Conservation (phyloP, 2,888 invertebrate species). For the Anodontia alba region DNA sequence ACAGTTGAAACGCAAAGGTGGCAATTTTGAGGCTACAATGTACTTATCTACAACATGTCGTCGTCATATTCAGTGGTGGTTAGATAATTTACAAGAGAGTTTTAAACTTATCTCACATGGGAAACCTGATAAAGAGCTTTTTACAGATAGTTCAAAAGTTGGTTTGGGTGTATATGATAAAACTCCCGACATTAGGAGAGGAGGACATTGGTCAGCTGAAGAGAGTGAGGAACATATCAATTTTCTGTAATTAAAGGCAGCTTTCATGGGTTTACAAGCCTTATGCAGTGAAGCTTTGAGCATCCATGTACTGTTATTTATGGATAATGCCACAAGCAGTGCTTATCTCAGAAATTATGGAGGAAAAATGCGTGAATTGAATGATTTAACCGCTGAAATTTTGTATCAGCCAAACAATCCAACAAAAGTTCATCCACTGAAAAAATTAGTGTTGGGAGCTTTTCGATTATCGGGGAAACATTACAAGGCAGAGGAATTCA, state of each 20-base stretch:
- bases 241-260: background rate
- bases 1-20: too few relatives aligned
- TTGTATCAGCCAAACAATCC: constrained; percentile 26
- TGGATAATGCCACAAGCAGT: background rate
- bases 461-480: constrained; percentile 35
- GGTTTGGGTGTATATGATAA: background rate
- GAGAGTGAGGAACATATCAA: background rate
- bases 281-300: background rate
- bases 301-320: background rate
- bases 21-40: too few relatives aligned
- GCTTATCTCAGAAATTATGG: background rate
- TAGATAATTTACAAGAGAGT: background rate
- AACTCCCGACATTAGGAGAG: background rate
- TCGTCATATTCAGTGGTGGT: too few relatives aligned
- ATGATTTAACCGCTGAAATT: background rate
- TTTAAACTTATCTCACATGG: background rate
- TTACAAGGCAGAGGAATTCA: constrained; percentile 10
- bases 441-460: constrained; percentile 25
- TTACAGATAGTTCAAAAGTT: background rate
- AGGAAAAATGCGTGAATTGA: background rate
- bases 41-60: too few relatives aligned
- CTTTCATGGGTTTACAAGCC: background rate
- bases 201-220: background rate
- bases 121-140: too few relatives aligned
- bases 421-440: constrained; percentile 5